Base-by-base conservation (phyloP, 2,888 invertebrate species). In the Amphipoea oculea region DNA sequence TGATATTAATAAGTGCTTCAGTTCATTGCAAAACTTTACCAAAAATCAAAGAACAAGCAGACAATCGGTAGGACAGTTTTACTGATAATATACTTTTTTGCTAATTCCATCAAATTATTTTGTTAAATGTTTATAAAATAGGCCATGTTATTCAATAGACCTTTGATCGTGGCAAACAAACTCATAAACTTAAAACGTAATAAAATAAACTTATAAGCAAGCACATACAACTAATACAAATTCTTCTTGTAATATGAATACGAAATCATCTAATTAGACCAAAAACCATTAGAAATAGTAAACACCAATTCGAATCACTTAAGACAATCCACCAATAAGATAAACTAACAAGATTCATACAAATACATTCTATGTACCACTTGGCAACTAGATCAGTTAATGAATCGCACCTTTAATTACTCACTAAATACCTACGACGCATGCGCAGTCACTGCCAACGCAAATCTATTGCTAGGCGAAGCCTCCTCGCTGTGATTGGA, bases 401-500 rank as follows among this genome's bases (percentile, higher is more conserved):
- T 73, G 40, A 76, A 62, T 36, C 42, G 40, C 72, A 82, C 2
- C 67, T 89, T 86, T 89, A 89, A 90, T 89, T 88, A 87, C 84
- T 86, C 78, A 85, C 87, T 86, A 88, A 91, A 90, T 90, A 81
- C 73, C 69, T 90, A 79, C 73, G 17, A 71, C 83, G 81, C 74
- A 79, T 82, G 85, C 89, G 84, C 79, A 79, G 81, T 78, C 76
- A 72, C 79, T 87, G 76, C 83, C 81, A 84, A 87, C 82, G 87
- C 92, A 91, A 93, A 92, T 93, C 92, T 92, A 92, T 91, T 89
- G 84, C 93, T 94, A 93, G 92, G 90, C 92, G 90, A 90, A 93
- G 85, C 93, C 92, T 93, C 91, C 88, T 79, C 36, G 90, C 92
- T 84, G 92, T 94, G 95, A 96, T 96, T 96, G 96, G 96, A 93